Percentiles rank a stretch among this genome's conserved stretches.
These are phyloP conservation scores for Nanorana parkeri DNA, from an alignment of 2,113 vertebrate genomes.

Conservation along the genomic window DNA sequence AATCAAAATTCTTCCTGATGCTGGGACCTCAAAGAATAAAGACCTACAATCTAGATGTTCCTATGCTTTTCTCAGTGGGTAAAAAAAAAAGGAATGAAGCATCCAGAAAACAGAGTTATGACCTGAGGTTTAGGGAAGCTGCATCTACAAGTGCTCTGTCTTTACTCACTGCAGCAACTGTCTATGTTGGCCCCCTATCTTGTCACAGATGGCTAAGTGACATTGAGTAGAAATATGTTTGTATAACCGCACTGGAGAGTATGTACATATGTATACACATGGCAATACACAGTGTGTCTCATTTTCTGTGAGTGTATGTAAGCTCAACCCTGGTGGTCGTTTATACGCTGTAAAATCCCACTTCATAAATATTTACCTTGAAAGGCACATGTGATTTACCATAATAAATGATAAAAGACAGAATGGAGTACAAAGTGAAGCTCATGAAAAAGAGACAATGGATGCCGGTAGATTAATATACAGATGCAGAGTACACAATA, in stretches of 20 bases:
- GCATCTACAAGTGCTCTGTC: too few species aligned
- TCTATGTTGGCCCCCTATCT: too few species aligned
- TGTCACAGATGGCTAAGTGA: too few species aligned
- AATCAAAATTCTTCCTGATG: too few species aligned
- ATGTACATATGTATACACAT: neutral
- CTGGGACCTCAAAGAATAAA: too few species aligned
- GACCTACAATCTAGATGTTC: too few species aligned
- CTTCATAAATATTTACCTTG: slow-evolving; percentile 24
- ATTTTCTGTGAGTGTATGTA: slow-evolving; percentile 3
- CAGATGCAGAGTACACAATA: neutral
- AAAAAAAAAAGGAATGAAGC: too few species aligned
- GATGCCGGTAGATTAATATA: neutral
- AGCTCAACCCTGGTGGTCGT: slow-evolving; percentile 36
- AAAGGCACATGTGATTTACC: neutral
- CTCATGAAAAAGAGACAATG: neutral
- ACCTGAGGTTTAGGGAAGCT: too few species aligned
- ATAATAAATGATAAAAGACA: neutral
- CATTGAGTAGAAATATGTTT: neutral
- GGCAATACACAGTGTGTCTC: neutral
- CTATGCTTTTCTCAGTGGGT: too few species aligned
- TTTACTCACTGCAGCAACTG: neutral
- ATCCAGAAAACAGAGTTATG: too few species aligned
- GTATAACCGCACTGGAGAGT: neutral
- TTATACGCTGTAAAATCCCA: slow-evolving; percentile 11
- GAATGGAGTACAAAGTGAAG: neutral